These are phyloP conservation scores for Patella pellucida DNA, from an alignment of 2,888 invertebrate genomes.

Conservation along the genomic window DNA sequence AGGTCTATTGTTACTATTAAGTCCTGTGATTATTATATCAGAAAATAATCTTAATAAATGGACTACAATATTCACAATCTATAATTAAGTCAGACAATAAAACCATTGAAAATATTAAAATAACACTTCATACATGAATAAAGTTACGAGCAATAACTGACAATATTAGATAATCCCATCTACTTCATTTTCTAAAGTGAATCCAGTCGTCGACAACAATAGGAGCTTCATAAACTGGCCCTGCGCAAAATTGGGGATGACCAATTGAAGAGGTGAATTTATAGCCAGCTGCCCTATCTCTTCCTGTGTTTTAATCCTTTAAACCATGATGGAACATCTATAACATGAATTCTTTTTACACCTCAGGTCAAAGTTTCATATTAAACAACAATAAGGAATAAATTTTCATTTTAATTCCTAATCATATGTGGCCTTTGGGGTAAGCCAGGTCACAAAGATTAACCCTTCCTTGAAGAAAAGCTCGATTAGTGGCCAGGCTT, in stretches of 20 bases:
- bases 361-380: conserved; percentile 2
- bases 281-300: neutral
- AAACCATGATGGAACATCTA: neutral
- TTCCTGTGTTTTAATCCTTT: neutral
- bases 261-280: neutral
- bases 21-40: too few relatives aligned
- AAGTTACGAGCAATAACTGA: neutral
- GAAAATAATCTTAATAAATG: too few relatives aligned
- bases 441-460: neutral
- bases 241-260: neutral
- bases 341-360: neutral
- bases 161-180: conserved; percentile 7
- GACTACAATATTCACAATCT: too few relatives aligned
- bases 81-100: neutral
- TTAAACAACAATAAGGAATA: conserved; percentile 4
- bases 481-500: neutral
- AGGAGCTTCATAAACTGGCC: neutral
- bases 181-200: neutral
- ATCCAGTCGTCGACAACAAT: neutral
- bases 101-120: neutral
- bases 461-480: conserved; percentile 1
- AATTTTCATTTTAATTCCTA: neutral
- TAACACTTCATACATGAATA: conserved; percentile 4
- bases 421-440: conserved; percentile 1
- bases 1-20: too few relatives aligned